Base-by-base conservation (phyloP, 2,888 invertebrate genomes). In the Papilio demoleus region DNA sequence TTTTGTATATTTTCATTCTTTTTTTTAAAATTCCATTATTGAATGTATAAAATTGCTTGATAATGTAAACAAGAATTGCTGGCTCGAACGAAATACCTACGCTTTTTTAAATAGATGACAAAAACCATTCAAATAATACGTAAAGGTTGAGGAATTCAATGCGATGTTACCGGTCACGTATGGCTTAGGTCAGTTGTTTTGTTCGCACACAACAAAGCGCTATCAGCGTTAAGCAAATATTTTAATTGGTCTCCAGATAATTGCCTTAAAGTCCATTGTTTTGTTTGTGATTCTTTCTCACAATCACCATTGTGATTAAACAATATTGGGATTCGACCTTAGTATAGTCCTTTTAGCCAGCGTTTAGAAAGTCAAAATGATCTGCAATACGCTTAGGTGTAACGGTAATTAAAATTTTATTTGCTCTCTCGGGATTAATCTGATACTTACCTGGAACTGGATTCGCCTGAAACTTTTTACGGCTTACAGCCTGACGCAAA, bases 301-400 rank as follows among this genome's bases (percentile, higher is more conserved):
- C 92, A 92, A 92, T 91, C 86, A 88, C 89, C 82, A 90, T 92
- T 92, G 92, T 92, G 76, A 81, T 80, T 73, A 83, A 79, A 91
- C 90, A 90, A 91, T 91, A 88, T 92, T 92, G 92, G 87, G 92
- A 92, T 86, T 79, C 87, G 90, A 89, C 92, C 91, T 87, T 85
- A 84, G 86, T 84, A 87, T 87, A 77, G 78, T 79, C 77, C 81
- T 83, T 56, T 84, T 80, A 79, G 77, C 76, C 75, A 70, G 72
- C 76, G 71, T 72, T 67, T 71, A 74, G 76, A 76, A 78, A 78
- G 72, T 64, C 70, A 72, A 74, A 75, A 66, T 61, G 69, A 71
- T 76, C 74, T 76, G 74, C 59, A 63, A 69, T 73, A 42, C 5
- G n/a, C n/a, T n/a, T n/a, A n/a, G n/a, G n/a, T n/a, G n/a, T n/a